phyloP scores from a whole-genome alignment of 2,113 vertebrate genomes.

The Taurulus bubalis region DNA sequence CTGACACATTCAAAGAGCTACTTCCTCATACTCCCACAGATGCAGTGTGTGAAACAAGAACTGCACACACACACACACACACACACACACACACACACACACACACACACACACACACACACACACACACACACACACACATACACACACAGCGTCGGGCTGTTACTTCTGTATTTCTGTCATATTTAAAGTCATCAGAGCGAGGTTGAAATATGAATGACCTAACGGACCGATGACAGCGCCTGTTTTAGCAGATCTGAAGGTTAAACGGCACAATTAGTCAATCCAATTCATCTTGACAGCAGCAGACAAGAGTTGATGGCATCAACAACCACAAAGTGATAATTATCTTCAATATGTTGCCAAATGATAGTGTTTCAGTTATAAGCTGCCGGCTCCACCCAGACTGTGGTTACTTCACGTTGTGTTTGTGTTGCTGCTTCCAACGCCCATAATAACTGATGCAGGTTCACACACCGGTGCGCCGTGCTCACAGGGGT shows the following conservation, averaged over 20 bases:
- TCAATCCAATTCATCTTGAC: slow-evolving; percentile 12
- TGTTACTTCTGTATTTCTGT: slow-evolving; percentile 67
- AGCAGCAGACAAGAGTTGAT: slow-evolving; percentile 6
- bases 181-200: background rate
- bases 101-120: slow-evolving; percentile 6
- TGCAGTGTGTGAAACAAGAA: slow-evolving; percentile 74
- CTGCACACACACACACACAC: slow-evolving; percentile 38
- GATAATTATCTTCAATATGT: slow-evolving; percentile 57
- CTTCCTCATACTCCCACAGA: slow-evolving; percentile 80
- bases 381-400: slow-evolving; percentile 56
- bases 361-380: slow-evolving; percentile 68
- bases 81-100: slow-evolving; percentile 20
- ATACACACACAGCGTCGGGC: background rate
- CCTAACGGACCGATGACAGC: background rate
- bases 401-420: slow-evolving; percentile 75
- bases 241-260: slow-evolving; percentile 8
- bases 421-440: slow-evolving; percentile 39
- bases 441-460: slow-evolving; percentile 60
- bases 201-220: slow-evolving; percentile 8
- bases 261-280: slow-evolving; percentile 23
- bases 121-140: slow-evolving; percentile 22
- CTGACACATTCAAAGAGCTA: slow-evolving; percentile 53
- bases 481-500: too few species aligned
- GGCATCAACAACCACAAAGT: slow-evolving; percentile 7
- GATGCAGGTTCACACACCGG: slow-evolving; percentile 38